Percentiles rank a stretch among this genome's conserved stretches.
Evolutionary conservation across 2,797 vertebrate species (phyloP).

Genomic region (Anisognathus igniventris): DNA sequence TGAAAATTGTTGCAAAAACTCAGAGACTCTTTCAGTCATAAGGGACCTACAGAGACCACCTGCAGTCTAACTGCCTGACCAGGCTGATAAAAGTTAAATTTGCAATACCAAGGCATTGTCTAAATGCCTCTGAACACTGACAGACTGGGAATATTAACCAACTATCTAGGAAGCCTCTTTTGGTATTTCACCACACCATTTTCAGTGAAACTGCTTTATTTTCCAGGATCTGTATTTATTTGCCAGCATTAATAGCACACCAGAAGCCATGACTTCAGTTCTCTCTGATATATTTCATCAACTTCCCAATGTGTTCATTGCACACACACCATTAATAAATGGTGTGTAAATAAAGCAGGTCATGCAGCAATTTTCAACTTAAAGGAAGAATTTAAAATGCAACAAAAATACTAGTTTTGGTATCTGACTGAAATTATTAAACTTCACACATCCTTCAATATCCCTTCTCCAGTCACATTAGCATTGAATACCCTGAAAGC

Average conservation of each 20-base stretch:
- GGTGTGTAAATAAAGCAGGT: not conserved
- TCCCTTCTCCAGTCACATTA: not conserved
- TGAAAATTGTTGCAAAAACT: not conserved
- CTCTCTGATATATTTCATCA: not conserved
- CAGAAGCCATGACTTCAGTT: not conserved
- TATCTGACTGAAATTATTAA: not conserved
- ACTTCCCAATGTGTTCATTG: not conserved
- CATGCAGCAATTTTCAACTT: not conserved
- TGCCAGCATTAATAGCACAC: not conserved
- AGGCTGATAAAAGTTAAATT: not conserved
- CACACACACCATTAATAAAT: not conserved
- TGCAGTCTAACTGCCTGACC: not conserved
- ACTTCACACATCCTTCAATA: not conserved
- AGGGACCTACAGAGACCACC: not conserved
- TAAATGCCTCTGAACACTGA: not conserved
- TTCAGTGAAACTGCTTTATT: not conserved
- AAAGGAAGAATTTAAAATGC: not conserved
- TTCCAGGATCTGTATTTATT: not conserved
- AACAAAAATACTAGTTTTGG: not conserved
- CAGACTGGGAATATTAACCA: accelerated
- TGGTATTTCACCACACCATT: not conserved
- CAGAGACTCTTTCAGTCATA: not conserved
- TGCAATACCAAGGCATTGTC: not conserved
- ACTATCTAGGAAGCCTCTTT: not conserved
- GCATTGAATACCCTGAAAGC: accelerated